Evolutionary conservation across 1,140 invertebrate species (phyloP), one percentile per base, ranked within the genome.

Genomic region (silkworm (Bombyx mori)): DNA sequence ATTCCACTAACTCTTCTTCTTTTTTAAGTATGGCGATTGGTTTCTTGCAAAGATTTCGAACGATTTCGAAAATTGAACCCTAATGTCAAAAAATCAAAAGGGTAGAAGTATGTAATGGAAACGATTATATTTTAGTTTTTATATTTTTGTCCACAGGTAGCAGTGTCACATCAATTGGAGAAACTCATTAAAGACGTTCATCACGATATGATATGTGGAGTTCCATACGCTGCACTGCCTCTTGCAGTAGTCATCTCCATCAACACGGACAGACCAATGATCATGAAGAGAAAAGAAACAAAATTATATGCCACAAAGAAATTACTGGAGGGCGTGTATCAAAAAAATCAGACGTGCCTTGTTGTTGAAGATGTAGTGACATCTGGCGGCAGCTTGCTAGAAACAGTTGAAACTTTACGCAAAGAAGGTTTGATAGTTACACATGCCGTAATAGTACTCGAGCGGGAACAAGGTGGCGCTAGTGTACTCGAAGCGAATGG

Each of bases 351-450:
- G 65, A 91, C 81, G 5, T 98, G 96, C 74, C 78, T 99, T 0
- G 94, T 99, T 52, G 92, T 99, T 8, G 98, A 99, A 88, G 98
- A 99, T 88, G 95, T 99, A 52, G 94, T 99, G 8, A 98, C 97
- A 47, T 97, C 95, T 80, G 98, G 98, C 8, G 92, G 93, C 8
- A 99, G 97, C 74, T 92, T 99, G 54, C 75, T 97, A 61, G 98
- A 99, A 89, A 98, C 97, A 7, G 93, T 93, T 45, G 75, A 80
- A 42, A 92, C 92, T 76, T 85, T 99, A 10, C 88, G 91, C 58
- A 88, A 89, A 22, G 93, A 93, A 76, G 94, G 93, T 0, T 82
- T 97, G 26, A 72, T 85, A 42, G 94, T 97, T 0, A 92, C 87
- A 1, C 91, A 98, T 77, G 94, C 95, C 10, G 89, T 99, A 46